These are phyloP conservation scores for Amazona guildingii DNA, from an alignment of 2,113 vertebrate genomes.

Conservation along the genomic window DNA sequence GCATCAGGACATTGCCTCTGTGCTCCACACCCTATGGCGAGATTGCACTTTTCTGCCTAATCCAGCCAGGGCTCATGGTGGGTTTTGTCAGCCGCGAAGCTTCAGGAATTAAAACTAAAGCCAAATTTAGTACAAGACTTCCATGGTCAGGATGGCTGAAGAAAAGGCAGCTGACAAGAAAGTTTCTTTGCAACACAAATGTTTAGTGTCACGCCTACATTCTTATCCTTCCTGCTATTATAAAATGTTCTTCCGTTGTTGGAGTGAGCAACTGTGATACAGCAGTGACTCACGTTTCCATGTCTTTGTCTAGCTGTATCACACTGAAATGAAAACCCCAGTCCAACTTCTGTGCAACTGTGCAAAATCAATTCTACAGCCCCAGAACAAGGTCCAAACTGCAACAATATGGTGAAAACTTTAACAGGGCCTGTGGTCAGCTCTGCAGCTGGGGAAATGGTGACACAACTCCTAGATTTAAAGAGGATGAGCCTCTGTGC, in stretches of 20 bases:
- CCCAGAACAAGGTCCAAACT: not conserved
- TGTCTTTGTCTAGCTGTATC: not conserved
- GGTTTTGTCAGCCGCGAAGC: not conserved
- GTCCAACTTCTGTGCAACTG: not conserved
- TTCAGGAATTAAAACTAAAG: not conserved
- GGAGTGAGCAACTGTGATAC: not conserved
- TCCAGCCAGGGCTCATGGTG: fast-evolving
- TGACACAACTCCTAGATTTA: not conserved
- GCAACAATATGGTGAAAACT: not conserved
- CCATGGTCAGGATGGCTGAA: not conserved
- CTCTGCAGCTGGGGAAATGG: not conserved
- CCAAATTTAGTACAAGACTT: not conserved
- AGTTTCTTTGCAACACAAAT: not conserved
- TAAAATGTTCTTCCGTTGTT: not conserved
- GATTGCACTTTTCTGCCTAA: not conserved
- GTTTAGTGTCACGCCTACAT: not conserved
- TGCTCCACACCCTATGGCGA: fast-evolving
- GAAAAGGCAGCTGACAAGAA: not conserved
- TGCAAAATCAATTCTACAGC: not conserved
- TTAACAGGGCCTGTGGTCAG: not conserved
- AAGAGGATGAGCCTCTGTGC: not conserved
- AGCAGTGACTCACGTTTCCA: not conserved
- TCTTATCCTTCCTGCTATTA: slow-evolving; percentile 18
- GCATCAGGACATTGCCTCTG: fast-evolving
- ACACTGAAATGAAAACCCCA: not conserved